Percentiles rank a stretch among this genome's conserved stretches.
Conservation (phyloP, 2,113 vertebrate genomes). For the Nerophis lumbriciformis region DNA sequence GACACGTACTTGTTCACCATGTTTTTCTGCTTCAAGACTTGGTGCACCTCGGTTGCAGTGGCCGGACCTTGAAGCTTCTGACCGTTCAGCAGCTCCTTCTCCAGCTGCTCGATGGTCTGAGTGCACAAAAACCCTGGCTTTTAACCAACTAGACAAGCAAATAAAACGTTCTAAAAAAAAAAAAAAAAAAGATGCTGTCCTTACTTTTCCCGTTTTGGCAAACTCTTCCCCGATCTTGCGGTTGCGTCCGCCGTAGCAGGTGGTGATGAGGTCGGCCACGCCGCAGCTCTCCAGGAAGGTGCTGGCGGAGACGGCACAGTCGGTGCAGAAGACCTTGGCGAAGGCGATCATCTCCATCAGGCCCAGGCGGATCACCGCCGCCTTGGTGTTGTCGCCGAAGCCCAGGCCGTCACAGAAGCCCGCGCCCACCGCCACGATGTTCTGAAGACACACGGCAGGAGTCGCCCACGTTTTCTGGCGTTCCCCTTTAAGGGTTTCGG, state of each 20-base stretch:
- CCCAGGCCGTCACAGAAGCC: slow-evolving; percentile 95
- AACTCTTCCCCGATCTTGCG: slow-evolving; percentile 91
- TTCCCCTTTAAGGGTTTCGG: not conserved
- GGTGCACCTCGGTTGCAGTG: slow-evolving; percentile 84
- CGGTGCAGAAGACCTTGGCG: slow-evolving; percentile 84
- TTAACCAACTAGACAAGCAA: not conserved
- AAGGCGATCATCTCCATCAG: slow-evolving; percentile 97
- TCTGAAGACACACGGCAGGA: slow-evolving; percentile 64
- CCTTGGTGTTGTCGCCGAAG: slow-evolving; percentile 95
- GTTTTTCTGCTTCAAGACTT: slow-evolving; percentile 83
- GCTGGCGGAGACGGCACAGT: slow-evolving; percentile 71
- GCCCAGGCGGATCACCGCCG: slow-evolving; percentile 91
- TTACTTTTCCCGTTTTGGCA: slow-evolving; percentile 86
- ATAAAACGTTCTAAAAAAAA: no score
- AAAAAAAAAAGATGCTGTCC: not conserved
- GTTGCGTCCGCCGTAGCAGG: slow-evolving; percentile 93
- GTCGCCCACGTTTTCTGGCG: not conserved
- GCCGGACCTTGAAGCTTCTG: slow-evolving; percentile 97
- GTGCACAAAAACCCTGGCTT: slow-evolving; percentile 11
- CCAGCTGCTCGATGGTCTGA: slow-evolving; percentile 89
- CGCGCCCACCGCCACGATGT: slow-evolving; percentile 88
- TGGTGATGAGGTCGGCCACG: slow-evolving; percentile 92
- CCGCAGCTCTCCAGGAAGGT: slow-evolving; percentile 98
- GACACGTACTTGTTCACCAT: slow-evolving; percentile 79
- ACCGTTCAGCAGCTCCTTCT: slow-evolving; percentile 93